Conservation (phyloP, 1,140 invertebrate species). For the Papilio aristodemus region DNA sequence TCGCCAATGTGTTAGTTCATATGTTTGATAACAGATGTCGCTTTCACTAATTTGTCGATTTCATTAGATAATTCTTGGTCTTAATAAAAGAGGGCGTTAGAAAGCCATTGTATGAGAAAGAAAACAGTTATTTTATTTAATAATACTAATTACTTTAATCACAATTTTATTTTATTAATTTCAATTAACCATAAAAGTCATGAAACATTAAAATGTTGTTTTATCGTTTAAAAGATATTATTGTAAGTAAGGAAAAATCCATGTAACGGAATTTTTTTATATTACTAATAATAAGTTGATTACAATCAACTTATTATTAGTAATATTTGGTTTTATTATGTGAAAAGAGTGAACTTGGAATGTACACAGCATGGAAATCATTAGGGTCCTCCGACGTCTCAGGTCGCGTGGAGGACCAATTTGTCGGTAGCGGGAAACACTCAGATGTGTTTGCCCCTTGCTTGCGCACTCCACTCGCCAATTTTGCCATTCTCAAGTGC, state of each 20-base stretch:
- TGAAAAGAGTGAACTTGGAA: not conserved
- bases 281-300: too few species aligned
- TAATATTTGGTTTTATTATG: conserved; percentile 15
- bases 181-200: not conserved
- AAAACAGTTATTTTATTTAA: too few species aligned
- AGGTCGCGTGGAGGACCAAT: conserved; percentile 49
- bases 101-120: not conserved
- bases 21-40: not conserved
- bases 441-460: conserved; percentile 57
- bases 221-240: too few species aligned
- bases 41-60: not conserved
- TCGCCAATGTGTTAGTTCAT: not conserved
- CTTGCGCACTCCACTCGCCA: conserved; percentile 43
- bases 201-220: too few species aligned
- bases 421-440: conserved; percentile 54
- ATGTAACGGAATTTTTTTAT: too few species aligned
- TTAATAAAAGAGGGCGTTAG: not conserved
- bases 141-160: too few species aligned
- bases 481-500: conserved; percentile 58
- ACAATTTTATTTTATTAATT: too few species aligned
- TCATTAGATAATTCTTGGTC: not conserved
- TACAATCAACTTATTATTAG: not conserved
- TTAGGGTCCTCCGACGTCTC: conserved; percentile 12
- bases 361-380: not conserved
- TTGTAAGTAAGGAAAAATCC: too few species aligned